Evolutionary conservation across 2,888 invertebrate genomes (phyloP).

Genomic region (Himalopsyche tibetana): DNA sequence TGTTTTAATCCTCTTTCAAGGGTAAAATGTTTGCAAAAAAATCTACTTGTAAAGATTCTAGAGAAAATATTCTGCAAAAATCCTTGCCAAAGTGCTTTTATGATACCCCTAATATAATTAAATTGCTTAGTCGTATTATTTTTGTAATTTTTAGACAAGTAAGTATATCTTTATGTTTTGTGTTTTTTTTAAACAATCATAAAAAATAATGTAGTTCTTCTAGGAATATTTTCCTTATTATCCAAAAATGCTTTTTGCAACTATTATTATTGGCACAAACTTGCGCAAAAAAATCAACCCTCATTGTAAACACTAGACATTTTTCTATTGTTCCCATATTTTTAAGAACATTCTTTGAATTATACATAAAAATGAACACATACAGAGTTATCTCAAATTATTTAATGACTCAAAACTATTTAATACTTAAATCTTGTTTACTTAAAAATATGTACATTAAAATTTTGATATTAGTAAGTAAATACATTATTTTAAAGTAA

Average conservation of each 20-base stretch:
- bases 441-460: no score
- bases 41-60: neutral
- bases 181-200: neutral
- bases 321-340: no score
- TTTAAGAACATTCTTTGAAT: neutral
- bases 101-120: neutral
- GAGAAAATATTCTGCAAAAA: conserved; percentile 7
- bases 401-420: no score
- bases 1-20: no score
- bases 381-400: neutral
- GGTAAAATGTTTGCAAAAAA: no score
- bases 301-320: neutral
- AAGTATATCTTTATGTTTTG: neutral
- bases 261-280: conserved; percentile 9
- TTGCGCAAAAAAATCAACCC: neutral
- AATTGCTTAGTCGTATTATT: neutral
- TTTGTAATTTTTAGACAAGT: neutral
- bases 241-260: conserved; percentile 6
- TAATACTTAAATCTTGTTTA: no score
- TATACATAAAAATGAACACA: neutral
- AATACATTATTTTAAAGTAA: no score
- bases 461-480: no score
- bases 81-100: neutral
- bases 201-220: neutral
- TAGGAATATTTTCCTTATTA: neutral